These are phyloP conservation scores for Myotis findleyi DNA, from an alignment of 2,797 vertebrate species.

Conservation along the genomic window DNA sequence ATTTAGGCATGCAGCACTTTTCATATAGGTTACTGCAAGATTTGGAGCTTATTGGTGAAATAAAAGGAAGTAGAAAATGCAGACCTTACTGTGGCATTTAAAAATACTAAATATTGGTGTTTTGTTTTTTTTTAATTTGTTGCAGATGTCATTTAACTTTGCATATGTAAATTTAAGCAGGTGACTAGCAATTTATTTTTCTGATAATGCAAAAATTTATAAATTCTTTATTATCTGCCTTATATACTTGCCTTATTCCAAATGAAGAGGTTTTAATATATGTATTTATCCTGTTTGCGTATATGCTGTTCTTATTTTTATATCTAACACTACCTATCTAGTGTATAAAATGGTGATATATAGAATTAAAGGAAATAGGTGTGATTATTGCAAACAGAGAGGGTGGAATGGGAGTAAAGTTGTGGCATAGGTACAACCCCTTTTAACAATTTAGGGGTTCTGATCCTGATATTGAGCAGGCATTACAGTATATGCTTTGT, in stretches of 20 bases:
- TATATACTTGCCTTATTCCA: not conserved
- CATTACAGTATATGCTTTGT: not conserved
- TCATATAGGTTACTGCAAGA: not conserved
- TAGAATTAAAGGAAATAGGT: not conserved
- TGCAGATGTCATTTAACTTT: constrained; percentile 29
- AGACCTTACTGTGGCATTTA: constrained; percentile 1
- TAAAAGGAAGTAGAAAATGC: constrained; percentile 45
- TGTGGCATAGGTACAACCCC: not conserved
- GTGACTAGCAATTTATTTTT: constrained; percentile 23
- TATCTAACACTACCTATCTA: not conserved
- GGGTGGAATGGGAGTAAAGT: not conserved
- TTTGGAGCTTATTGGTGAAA: constrained; percentile 60
- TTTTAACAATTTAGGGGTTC: not conserved
- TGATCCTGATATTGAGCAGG: not conserved
- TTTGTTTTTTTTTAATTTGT: not conserved
- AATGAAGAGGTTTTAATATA: not conserved
- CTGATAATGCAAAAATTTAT: constrained; percentile 15
- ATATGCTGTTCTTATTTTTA: not conserved
- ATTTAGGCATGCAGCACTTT: constrained; percentile 43
- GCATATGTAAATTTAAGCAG: constrained; percentile 20
- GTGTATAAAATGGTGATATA: not conserved
- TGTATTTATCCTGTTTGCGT: not conserved
- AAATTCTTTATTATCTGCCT: not conserved
- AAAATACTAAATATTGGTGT: constrained; percentile 5
- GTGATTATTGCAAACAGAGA: not conserved